Base-by-base conservation (phyloP, 1,140 invertebrate species). In the Pectinophora gossypiella region DNA sequence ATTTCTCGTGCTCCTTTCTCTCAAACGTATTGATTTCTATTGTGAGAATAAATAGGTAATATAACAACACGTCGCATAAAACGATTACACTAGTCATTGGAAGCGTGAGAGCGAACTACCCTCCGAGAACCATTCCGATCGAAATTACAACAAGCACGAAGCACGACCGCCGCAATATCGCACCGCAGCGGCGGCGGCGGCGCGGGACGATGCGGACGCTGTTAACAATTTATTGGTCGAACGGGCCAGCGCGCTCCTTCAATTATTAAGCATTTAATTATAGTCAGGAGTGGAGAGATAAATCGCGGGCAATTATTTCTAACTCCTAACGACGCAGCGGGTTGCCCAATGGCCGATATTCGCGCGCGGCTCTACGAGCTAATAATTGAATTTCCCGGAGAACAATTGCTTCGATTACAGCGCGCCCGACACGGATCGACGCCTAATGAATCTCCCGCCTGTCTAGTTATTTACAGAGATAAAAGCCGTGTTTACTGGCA, bases 371-470 rank as follows among this genome's bases (percentile, higher is more conserved):
- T 63, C 64, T 59, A 67, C 68, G 59, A 63, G 63, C 67, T 73
- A 77, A 83, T 81, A 82, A 84, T 85, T 84, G 75, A 85, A 85
- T 84, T 84, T 84, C 72, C 70, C 54, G 40, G 63, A 82, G 80
- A 86, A 84, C 83, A 84, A 84, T 86, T 86, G 83, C 80, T 70
- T 83, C 83, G 77, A 86, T 86, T 86, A 84, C 76, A 76, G 72
- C 68, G 66, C 72, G 70, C 66, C 65, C 72, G 73, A 80, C 80
- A 78, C 70, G 75, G 78, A 84, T 81, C 77, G 82, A 82, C 75
- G 77, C 78, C 79, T 86, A 86, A 86, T 86, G 83, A 86, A 86
- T 86, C 83, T 86, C 75, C 72, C 57, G 60, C 70, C 78, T 84
- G 83, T 84, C 83, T 84, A 84, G 80, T 81, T 86, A 84, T 84